Base-by-base conservation (phyloP, 2,888 invertebrate species). In the Ditula angustiorana region DNA sequence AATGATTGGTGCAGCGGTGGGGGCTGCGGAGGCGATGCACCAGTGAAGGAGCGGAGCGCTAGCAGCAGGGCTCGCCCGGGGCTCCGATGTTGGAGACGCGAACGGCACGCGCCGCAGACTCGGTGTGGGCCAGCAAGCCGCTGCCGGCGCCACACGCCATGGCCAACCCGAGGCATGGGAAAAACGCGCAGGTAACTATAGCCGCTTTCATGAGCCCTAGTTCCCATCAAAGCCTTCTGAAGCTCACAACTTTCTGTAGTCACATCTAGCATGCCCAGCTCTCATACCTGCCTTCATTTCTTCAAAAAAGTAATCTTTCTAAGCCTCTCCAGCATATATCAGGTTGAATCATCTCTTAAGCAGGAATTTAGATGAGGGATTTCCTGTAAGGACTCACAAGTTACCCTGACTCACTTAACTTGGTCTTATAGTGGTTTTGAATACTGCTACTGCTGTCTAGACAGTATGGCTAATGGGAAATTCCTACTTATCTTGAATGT, bases 41-140 rank as follows among this genome's bases (percentile, higher is more conserved):
- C 81, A 82, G 85, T 87, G 82, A 88, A 78, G 80, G 74, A 74
- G 75, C 74, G 75, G 78, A 75, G 80, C 78, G 81, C 81, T 71
- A 76, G 79, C 74, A 73, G 74, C 69, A 74, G 75, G 78, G 72
- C 75, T 78, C 76, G 74, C 75, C 77, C 76, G 81, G 82, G 81
- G 90, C 93, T 94, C 94, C 93, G 94, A 95, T 95, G 95, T 94
- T 95, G 94, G 95, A 95, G 90, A 94, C 95, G 94, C 94, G 95
- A 93, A 95, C 95, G 83, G 94, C 94, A 90, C 95, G 95, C 90
- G 95, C 95, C 94, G 95, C 95, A 93, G 95, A 95, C 92, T 90
- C 94, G 94, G 93, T 94, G 90, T 93, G 93, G 95, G 94, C 94
- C 92, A 94, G 90, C 88, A 93, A 94, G 88, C 93, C 93, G 80